phyloP scores from a whole-genome alignment of 2,888 invertebrate species.

The Drosophila neotestacea region DNA sequence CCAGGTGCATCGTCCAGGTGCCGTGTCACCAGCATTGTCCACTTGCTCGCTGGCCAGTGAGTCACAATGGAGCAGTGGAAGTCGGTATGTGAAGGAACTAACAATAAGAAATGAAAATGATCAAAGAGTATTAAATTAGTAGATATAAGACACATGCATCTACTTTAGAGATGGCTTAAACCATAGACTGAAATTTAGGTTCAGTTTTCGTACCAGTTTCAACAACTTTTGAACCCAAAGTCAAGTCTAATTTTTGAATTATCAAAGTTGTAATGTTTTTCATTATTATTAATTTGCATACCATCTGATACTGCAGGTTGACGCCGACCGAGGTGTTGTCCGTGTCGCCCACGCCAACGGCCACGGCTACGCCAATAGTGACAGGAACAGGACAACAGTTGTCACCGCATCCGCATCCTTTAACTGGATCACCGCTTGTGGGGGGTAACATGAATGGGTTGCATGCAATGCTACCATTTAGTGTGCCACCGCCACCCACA shows the following conservation, averaged over 20 bases:
- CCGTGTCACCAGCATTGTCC: constrained; percentile 70
- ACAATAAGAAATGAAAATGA: background rate
- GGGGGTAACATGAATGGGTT: constrained; percentile 32
- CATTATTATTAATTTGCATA: background rate
- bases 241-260: no score
- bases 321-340: constrained; percentile 41
- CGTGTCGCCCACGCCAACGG: constrained; percentile 43
- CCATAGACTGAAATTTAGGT: no score
- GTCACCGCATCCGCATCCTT: constrained; percentile 58
- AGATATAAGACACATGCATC: no score
- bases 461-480: constrained; percentile 35
- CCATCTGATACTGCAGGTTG: constrained; percentile 24
- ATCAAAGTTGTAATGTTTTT: no score
- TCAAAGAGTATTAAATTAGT: no score
- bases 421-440: constrained; percentile 26
- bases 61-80: constrained; percentile 62
- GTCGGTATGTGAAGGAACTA: constrained; percentile 36
- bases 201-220: no score
- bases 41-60: constrained; percentile 65
- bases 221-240: no score
- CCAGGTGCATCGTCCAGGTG: constrained; percentile 31
- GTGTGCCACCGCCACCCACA: constrained; percentile 22
- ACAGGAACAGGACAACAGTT: constrained; percentile 38
- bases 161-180: no score
- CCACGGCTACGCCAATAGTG: background rate